Evolutionary conservation across 2,888 invertebrate species (phyloP).

Genomic region (Sclerodermus sp.): DNA sequence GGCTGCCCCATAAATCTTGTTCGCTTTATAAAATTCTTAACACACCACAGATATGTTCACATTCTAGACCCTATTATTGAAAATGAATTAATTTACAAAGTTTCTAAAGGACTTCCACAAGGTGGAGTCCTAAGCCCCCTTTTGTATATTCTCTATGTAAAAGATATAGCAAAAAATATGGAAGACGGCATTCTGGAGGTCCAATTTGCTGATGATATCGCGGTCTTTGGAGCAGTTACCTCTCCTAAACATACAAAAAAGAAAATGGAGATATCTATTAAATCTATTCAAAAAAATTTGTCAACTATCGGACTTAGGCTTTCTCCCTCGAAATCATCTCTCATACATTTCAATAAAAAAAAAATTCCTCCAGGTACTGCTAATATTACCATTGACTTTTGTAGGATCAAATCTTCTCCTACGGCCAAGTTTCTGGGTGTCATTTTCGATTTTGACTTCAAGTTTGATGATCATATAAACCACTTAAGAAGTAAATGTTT

Average conservation of each 20-base stretch:
- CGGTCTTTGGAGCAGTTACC: neutral
- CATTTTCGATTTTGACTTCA: neutral
- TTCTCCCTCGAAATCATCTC: neutral
- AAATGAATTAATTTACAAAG: neutral
- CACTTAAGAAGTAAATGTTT: neutral
- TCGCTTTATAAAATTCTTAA: slow-evolving; percentile 5
- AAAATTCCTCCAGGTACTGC: slow-evolving; percentile 5
- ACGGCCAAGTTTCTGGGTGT: slow-evolving; percentile 2
- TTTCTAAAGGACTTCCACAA: slow-evolving; percentile 11
- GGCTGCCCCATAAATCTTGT: neutral
- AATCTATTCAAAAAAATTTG: neutral
- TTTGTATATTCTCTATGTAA: slow-evolving; percentile 8
- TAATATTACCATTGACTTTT: neutral
- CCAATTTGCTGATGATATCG: slow-evolving; percentile 10
- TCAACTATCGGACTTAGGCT: too few species aligned
- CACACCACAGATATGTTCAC: neutral
- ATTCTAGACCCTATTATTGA: neutral
- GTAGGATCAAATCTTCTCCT: neutral
- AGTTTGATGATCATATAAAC: neutral
- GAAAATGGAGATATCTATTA: neutral
- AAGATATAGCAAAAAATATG: neutral
- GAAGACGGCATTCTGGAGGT: neutral
- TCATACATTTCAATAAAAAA: slow-evolving; percentile 6
- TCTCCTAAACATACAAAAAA: neutral
- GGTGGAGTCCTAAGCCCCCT: slow-evolving; percentile 16